phyloP scores from a whole-genome alignment of 2,888 invertebrate species.

The Lycocerus yunnanus region DNA sequence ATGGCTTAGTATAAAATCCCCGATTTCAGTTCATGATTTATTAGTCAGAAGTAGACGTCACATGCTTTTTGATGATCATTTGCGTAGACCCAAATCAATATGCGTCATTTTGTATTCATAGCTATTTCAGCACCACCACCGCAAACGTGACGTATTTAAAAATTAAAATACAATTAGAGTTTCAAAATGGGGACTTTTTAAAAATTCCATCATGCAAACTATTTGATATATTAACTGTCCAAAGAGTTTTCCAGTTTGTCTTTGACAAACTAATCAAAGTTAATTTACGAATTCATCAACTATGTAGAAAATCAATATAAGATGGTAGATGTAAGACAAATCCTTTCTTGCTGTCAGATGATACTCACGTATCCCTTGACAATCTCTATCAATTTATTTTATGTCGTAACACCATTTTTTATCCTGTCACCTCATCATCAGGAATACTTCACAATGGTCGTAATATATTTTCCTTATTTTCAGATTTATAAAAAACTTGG shows the following conservation, averaged over 20 bases:
- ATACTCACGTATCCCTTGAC: conserved; percentile 18
- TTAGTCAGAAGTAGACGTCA: conserved; percentile 13
- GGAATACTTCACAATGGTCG: background rate
- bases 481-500: background rate
- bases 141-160: background rate
- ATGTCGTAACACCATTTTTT: conserved; percentile 13
- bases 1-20: conserved; percentile 12
- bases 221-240: background rate
- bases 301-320: conserved; percentile 9
- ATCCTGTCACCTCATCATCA: conserved; percentile 7
- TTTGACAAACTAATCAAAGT: background rate
- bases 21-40: conserved; percentile 18
- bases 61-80: conserved; percentile 9
- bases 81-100: background rate
- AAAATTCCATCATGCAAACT: background rate
- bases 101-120: background rate
- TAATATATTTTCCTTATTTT: background rate
- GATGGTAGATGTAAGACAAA: conserved; percentile 10
- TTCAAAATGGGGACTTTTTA: background rate
- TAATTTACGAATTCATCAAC: conserved; percentile 8
- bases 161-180: background rate
- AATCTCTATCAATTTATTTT: conserved; percentile 18
- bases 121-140: background rate
- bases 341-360: conserved; percentile 12
- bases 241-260: background rate